These are phyloP conservation scores for Picathartes gymnocephalus DNA, from an alignment of 2,113 vertebrate genomes.

Conservation along the genomic window DNA sequence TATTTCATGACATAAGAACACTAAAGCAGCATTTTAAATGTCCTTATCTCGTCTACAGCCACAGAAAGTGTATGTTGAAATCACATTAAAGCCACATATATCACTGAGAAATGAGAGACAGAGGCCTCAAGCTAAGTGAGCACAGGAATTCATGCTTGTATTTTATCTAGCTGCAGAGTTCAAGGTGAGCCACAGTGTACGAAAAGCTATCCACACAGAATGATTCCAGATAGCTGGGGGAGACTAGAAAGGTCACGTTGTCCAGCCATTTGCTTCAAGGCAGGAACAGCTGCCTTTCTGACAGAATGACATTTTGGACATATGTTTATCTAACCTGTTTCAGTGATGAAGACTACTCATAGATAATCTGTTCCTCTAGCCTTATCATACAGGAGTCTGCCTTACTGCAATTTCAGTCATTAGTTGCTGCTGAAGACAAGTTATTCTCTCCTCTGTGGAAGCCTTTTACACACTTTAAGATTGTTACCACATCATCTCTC, in stretches of 20 bases:
- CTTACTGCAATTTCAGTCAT: background rate
- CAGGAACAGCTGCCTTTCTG: background rate
- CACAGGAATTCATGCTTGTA: background rate
- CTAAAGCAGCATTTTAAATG: background rate
- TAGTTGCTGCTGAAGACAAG: background rate
- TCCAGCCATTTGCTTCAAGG: background rate
- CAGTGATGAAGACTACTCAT: background rate
- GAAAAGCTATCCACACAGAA: background rate
- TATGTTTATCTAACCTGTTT: background rate
- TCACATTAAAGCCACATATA: background rate
- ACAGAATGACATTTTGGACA: background rate
- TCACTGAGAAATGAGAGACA: background rate
- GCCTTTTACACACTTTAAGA: background rate
- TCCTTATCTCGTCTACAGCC: background rate
- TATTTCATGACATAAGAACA: background rate
- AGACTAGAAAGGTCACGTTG: background rate
- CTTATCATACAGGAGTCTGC: background rate
- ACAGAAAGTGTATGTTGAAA: background rate
- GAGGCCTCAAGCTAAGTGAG: background rate
- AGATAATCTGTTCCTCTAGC: background rate
- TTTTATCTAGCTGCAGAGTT: background rate
- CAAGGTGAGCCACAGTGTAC: background rate
- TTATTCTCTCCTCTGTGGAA: background rate
- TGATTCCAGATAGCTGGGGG: background rate
- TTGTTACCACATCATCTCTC: background rate